Conservation (phyloP, 1,140 invertebrate genomes). For the Monomorium pharaonis region DNA sequence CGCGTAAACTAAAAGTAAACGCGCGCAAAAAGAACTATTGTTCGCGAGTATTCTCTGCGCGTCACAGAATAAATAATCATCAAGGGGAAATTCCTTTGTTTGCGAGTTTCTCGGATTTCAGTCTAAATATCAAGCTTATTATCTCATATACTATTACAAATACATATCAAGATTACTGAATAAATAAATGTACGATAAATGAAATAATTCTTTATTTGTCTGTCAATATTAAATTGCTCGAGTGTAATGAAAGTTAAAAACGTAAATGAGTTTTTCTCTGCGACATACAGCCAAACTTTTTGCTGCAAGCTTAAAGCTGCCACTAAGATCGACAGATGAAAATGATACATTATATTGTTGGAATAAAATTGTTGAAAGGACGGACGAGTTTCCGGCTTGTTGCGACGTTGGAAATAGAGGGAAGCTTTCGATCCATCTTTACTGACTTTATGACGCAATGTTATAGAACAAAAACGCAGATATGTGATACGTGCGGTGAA, state of each 20-base stretch:
- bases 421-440: slow-evolving; percentile 25
- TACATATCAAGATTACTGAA: not conserved
- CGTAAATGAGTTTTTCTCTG: not conserved
- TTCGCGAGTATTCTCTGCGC: not conserved
- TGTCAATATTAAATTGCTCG: not conserved
- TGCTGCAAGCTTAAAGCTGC: not conserved
- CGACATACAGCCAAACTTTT: not conserved
- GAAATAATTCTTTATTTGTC: not conserved
- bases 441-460: slow-evolving; percentile 9
- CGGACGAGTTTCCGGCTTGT: not conserved
- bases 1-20: not conserved
- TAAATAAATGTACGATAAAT: not conserved
- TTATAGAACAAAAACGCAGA: not conserved
- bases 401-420: slow-evolving; percentile 21
- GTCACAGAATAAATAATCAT: not conserved
- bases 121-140: not conserved
- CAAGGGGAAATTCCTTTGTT: not conserved
- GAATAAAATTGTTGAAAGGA: slow-evolving; percentile 14
- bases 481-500: not conserved
- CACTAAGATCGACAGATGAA: slow-evolving; percentile 3
- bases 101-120: not conserved
- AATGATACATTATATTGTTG: slow-evolving; percentile 13
- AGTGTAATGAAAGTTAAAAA: not conserved
- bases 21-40: not conserved
- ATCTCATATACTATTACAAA: not conserved